Evolutionary conservation across 2,113 vertebrate species (phyloP), one percentile per base, ranked within the genome.

Genomic region (Carollia perspicillata): DNA sequence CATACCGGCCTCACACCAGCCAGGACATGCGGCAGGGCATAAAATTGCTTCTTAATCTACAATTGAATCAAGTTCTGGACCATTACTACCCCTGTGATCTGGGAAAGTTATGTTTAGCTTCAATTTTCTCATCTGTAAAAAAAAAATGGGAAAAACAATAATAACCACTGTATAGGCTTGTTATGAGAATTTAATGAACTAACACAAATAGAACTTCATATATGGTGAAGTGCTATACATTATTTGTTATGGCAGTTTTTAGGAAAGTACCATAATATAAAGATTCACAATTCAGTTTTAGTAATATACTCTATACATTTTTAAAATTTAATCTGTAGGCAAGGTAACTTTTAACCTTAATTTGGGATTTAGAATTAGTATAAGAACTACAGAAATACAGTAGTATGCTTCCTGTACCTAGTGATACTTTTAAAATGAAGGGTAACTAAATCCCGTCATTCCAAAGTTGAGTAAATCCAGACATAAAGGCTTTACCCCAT

Each of bases 271-370:
- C 16, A 28, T 77, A 51, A 87, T 55, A 44, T 7, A 77, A 86
- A 75, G 28, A 85, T 69, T 93, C 42, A 69, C 35, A 93, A 85
- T 74, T 68, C 37, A 85, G 55, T 60, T 81, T 95, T 93, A 90
- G 33, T 90, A 60, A 90, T 81, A 93, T 80, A 53, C 49, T 35
- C 35, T 89, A 68, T 8, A 51, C n/a, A 26, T 80, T 89, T 89
- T 90, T 23, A 42, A 53, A 53, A 58, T 44, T 44, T 87, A 75
- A 81, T 81, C 26, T 93, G 14, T 42, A 63, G 40, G 33, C 66
- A 81, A 86, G n/a, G 17, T 66, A 55, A 55, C 30, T 91, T 86
- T 93, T 80, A 83, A 66, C 68, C 42, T 84, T 89, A 89, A 37
- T 85, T 86, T 85, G 42, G 30, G 42, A 60, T 58, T 95, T 79